Evolutionary conservation across 64 coral and sea anemone species (phyloP).

Genomic region (Acropora tenuis): DNA sequence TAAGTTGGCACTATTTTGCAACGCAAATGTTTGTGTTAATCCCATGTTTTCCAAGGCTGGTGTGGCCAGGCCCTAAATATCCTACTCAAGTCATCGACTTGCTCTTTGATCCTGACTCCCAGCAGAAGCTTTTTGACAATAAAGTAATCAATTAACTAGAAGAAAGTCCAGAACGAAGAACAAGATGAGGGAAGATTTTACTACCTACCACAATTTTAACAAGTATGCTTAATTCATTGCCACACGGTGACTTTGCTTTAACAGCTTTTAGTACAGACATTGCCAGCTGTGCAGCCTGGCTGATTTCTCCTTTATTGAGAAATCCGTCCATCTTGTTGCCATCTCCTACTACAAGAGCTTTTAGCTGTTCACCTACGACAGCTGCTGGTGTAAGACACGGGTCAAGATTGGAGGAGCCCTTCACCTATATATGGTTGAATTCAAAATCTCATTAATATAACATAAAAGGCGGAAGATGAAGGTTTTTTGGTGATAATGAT

Average conservation of each 20-base stretch:
- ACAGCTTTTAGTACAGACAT: slow-evolving; percentile 50
- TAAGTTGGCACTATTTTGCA: no score
- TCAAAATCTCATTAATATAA: neutral
- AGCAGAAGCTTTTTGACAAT: no score
- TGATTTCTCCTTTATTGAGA: slow-evolving; percentile 56
- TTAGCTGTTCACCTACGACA: slow-evolving; percentile 50
- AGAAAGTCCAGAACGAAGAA: no score
- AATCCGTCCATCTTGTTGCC: slow-evolving; percentile 51
- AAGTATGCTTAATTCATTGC: neutral
- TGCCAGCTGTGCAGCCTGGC: slow-evolving; percentile 73
- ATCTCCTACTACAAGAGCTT: slow-evolving; percentile 44
- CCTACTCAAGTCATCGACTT: no score
- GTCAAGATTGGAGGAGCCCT: slow-evolving; percentile 30
- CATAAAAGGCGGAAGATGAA: no score
- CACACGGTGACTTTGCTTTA: neutral
- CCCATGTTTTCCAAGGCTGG: no score
- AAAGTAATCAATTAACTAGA: no score
- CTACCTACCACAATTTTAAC: neutral
- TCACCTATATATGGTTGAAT: slow-evolving; percentile 28
- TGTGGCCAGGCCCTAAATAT: no score
- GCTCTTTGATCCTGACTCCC: no score
- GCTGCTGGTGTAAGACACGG: slow-evolving; percentile 19
- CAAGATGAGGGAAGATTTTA: no score
- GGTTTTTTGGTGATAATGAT: no score
- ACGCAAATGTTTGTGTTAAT: no score